These are phyloP conservation scores for Adelognathus sp. DNA, from an alignment of 2,888 invertebrate genomes.

Conservation along the genomic window DNA sequence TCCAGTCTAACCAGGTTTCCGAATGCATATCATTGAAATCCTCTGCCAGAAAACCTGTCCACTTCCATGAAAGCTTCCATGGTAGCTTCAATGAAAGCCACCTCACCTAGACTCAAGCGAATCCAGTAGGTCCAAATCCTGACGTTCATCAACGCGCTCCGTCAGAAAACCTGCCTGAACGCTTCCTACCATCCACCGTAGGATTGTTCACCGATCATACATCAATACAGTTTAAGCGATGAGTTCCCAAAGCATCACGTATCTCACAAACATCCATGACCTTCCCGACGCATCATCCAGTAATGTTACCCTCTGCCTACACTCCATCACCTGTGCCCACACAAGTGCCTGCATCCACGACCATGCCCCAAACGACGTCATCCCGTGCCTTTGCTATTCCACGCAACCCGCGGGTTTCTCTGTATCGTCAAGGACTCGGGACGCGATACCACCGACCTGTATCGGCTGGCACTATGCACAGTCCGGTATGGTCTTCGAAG, in stretches of 20 bases:
- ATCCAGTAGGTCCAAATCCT: too few relatives aligned
- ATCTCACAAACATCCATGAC: background rate
- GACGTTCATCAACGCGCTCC: too few relatives aligned
- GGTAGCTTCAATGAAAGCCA: too few relatives aligned
- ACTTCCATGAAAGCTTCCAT: too few relatives aligned
- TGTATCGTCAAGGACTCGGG: background rate
- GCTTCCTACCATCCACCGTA: background rate
- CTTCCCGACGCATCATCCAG: background rate
- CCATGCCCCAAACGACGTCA: slow-evolving; percentile 23
- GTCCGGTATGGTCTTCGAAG: background rate
- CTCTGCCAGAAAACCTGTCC: too few relatives aligned
- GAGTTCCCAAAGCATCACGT: background rate
- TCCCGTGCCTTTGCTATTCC: slow-evolving; percentile 14
- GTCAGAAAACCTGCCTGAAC: too few relatives aligned
- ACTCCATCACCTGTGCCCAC: slow-evolving; percentile 34
- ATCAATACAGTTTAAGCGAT: background rate
- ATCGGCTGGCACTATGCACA: background rate
- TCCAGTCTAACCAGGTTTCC: too few relatives aligned
- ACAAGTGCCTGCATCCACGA: slow-evolving; percentile 51
- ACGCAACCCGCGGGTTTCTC: slow-evolving; percentile 20
- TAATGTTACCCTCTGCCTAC: background rate
- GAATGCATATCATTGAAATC: too few relatives aligned
- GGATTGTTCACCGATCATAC: background rate
- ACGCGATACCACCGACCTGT: slow-evolving; percentile 5
- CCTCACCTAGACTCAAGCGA: too few relatives aligned